Conservation (phyloP, 2,888 invertebrate genomes). For the Kryphioiulus occultus region DNA sequence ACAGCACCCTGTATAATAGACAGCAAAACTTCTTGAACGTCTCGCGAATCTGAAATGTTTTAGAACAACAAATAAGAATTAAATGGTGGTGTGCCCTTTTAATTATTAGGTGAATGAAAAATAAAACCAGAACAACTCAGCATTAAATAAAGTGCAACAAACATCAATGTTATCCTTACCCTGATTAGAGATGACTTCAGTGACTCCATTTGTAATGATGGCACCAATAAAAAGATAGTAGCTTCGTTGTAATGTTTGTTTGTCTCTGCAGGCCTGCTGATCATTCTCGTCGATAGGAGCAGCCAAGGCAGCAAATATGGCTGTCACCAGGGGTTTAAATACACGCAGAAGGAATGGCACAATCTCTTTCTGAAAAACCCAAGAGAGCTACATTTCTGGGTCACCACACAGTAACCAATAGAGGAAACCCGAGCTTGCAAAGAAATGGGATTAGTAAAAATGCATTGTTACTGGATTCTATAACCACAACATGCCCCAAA, state of each 20-base stretch:
- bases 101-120: not conserved
- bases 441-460: not conserved
- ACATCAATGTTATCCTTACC: conserved; percentile 53
- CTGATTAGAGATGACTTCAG: conserved; percentile 63
- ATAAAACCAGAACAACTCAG: too few relatives aligned
- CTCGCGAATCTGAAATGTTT: conserved; percentile 59
- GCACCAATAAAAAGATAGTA: conserved; percentile 66
- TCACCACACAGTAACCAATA: conserved; percentile 48
- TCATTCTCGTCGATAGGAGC: conserved; percentile 64
- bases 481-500: not conserved
- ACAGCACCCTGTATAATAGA: conserved; percentile 66
- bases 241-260: conserved; percentile 64
- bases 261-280: conserved; percentile 64
- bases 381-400: conserved; percentile 57
- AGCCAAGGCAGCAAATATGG: conserved; percentile 64
- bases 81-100: conserved; percentile 32
- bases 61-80: conserved; percentile 48
- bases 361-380: conserved; percentile 64
- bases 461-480: not conserved
- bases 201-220: conserved; percentile 65
- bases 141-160: too few relatives aligned
- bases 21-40: conserved; percentile 61
- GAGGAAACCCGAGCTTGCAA: conserved; percentile 12
- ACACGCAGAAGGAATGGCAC: conserved; percentile 65
- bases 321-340: conserved; percentile 65